These are phyloP conservation scores for Melanargia galathea DNA, from an alignment of 2,888 invertebrate genomes.

Conservation along the genomic window DNA sequence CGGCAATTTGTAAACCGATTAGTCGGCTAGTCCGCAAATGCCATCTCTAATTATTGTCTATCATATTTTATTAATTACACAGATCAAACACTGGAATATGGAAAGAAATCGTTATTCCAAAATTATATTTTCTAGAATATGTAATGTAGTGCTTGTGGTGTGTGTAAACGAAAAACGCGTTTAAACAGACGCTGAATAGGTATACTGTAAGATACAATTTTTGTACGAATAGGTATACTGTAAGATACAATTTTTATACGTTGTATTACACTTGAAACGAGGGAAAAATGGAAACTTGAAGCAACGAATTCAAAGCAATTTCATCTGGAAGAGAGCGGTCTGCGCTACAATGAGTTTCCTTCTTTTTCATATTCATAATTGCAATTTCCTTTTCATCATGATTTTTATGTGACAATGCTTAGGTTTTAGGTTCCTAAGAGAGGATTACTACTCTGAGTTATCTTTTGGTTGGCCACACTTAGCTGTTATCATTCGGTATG, in stretches of 20 bases:
- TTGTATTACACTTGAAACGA: constrained; percentile 28
- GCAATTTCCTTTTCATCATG: constrained; percentile 16
- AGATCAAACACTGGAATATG: neutral
- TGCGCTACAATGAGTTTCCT: constrained; percentile 28
- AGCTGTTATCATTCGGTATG: too few species aligned
- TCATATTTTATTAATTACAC: too few species aligned
- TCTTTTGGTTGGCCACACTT: too few species aligned
- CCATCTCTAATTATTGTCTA: too few species aligned
- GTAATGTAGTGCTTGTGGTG: too few species aligned
- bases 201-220: too few species aligned
- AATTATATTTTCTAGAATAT: too few species aligned
- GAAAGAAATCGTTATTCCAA: too few species aligned
- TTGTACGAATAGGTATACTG: too few species aligned
- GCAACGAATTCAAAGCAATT: constrained; percentile 29
- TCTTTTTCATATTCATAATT: constrained; percentile 21
- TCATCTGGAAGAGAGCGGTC: constrained; percentile 21
- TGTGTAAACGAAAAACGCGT: constrained; percentile 6
- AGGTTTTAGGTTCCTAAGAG: neutral
- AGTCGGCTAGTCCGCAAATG: too few species aligned
- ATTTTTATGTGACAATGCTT: neutral
- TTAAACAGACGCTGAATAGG: constrained; percentile 20
- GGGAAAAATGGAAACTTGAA: constrained; percentile 25
- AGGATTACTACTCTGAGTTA: too few species aligned
- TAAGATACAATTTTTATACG: constrained; percentile 34
- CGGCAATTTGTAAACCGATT: too few species aligned